A percentile compares a stretch with the other conserved stretches of the same genome.
These are phyloP conservation scores for Mythimna albipuncta DNA, from an alignment of 2,888 invertebrate species.

Conservation along the genomic window DNA sequence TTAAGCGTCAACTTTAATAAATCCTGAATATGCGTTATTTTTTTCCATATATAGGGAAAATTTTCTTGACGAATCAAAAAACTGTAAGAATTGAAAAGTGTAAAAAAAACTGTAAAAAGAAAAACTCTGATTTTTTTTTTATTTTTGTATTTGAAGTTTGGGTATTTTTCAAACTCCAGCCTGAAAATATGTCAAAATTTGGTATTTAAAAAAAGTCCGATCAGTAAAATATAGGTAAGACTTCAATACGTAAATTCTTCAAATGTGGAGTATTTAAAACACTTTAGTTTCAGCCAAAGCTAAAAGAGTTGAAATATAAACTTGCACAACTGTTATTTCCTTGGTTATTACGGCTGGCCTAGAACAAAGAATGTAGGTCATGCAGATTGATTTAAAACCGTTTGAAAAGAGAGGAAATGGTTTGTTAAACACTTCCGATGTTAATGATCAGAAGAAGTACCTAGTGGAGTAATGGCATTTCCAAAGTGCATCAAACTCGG, in stretches of 20 bases:
- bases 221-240: background rate
- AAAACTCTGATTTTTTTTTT: too few species aligned
- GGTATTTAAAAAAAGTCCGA: background rate
- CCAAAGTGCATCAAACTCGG: slow-evolving; percentile 33
- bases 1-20: background rate
- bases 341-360: slow-evolving; percentile 13
- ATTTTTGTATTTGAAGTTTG: too few species aligned
- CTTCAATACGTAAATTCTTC: background rate
- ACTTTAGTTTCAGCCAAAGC: background rate
- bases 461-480: slow-evolving; percentile 15
- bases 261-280: background rate
- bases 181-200: too few species aligned
- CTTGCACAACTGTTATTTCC: slow-evolving; percentile 33
- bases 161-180: too few species aligned
- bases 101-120: too few species aligned
- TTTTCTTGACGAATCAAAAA: background rate
- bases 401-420: slow-evolving; percentile 33
- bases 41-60: background rate
- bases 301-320: slow-evolving; percentile 11
- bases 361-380: slow-evolving; percentile 47
- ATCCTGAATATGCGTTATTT: background rate
- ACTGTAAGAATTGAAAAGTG: background rate
- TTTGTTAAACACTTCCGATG: slow-evolving; percentile 27
- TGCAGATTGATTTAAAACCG: slow-evolving; percentile 45
- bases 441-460: slow-evolving; percentile 34